Conservation (phyloP, 2,797 vertebrate genomes). For the Gobionotothen gibberifrons region DNA sequence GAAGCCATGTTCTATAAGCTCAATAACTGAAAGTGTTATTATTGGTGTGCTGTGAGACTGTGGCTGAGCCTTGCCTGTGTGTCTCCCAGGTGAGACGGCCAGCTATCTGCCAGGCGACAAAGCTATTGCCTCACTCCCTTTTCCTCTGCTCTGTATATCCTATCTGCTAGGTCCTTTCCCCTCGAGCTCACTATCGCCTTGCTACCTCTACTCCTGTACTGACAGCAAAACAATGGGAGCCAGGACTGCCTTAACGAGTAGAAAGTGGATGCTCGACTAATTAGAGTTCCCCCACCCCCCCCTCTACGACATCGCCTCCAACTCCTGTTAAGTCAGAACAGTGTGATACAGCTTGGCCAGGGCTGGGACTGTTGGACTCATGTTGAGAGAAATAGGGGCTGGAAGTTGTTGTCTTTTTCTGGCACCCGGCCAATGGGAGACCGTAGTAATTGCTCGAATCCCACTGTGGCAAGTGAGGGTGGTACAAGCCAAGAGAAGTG, state of each 20-base stretch:
- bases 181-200: constrained; percentile 50
- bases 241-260: constrained; percentile 68
- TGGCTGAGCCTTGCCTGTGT: constrained; percentile 26
- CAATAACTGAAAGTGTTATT: constrained; percentile 44
- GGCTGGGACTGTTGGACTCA: constrained; percentile 37
- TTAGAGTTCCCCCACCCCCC: constrained; percentile 58
- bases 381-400: constrained; percentile 63
- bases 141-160: constrained; percentile 27
- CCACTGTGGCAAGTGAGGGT: constrained; percentile 69
- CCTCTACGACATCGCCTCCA: constrained; percentile 31
- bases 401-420: constrained; percentile 59
- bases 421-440: constrained; percentile 70
- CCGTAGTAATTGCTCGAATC: constrained; percentile 78
- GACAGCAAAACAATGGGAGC: constrained; percentile 78
- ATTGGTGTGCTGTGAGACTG: constrained; percentile 41
- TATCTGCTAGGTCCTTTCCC: constrained; percentile 45
- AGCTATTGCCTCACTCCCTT: constrained; percentile 23
- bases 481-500: constrained; percentile 56
- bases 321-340: constrained; percentile 55
- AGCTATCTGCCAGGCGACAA: constrained; percentile 52
- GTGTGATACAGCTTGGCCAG: constrained; percentile 48
- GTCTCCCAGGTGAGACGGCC: constrained; percentile 60
- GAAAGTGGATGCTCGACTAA: constrained; percentile 70
- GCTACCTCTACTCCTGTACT: constrained; percentile 48
- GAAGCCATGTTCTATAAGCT: constrained; percentile 53